phyloP scores from a whole-genome alignment of 2,888 invertebrate species.

The Troides aeacus region DNA sequence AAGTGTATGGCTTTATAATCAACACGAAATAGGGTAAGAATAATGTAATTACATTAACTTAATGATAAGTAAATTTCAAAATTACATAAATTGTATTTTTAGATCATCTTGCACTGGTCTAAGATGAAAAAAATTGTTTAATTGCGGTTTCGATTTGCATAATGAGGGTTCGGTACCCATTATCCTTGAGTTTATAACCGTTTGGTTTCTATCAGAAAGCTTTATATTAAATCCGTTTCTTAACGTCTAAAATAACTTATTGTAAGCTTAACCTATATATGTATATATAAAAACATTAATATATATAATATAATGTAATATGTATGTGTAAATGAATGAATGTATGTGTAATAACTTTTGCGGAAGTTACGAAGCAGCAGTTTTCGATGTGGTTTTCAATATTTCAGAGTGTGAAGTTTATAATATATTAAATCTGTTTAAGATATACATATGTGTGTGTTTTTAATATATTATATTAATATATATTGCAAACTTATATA shows the following conservation, averaged over 20 bases:
- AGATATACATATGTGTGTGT: too few species aligned
- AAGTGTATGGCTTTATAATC: neutral
- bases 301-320: too few species aligned
- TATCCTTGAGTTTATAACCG: slow-evolving; percentile 2
- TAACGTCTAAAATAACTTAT: neutral
- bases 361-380: neutral
- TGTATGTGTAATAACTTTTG: neutral
- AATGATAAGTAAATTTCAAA: neutral
- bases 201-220: slow-evolving; percentile 4
- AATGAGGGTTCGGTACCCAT: slow-evolving; percentile 9
- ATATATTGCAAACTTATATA: too few species aligned
- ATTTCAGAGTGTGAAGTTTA: too few species aligned
- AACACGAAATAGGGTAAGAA: neutral
- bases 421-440: too few species aligned
- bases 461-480: too few species aligned
- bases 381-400: neutral
- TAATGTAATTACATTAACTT: neutral
- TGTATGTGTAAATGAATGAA: neutral
- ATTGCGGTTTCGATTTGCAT: slow-evolving; percentile 9
- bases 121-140: slow-evolving; percentile 3
- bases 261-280: neutral
- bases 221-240: slow-evolving; percentile 9
- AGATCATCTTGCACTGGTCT: neutral
- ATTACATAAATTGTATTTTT: neutral
- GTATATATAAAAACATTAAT: too few species aligned